Conservation (phyloP, 2,797 vertebrate genomes). For the Toxotes lorentzi region DNA sequence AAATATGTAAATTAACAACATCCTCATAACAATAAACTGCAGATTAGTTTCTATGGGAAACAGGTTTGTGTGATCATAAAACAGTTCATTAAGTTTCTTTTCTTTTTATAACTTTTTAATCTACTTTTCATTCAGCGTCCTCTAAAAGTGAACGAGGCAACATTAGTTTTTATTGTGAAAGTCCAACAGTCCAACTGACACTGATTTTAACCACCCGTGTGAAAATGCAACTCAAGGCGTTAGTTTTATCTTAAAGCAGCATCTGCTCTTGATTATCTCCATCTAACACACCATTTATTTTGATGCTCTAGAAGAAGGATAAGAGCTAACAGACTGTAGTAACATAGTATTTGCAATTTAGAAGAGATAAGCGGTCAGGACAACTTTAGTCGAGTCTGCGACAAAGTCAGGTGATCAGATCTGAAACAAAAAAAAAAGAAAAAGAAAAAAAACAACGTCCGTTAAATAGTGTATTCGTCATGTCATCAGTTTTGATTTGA, state of each 20-base stretch:
- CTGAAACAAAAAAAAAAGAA: neutral
- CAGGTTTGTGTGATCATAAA: too few relatives aligned
- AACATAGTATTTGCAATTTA: neutral
- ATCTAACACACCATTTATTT: slow-evolving; percentile 19
- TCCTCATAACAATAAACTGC: too few relatives aligned
- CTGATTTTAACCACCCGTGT: neutral
- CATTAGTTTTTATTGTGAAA: neutral
- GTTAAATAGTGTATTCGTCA: neutral
- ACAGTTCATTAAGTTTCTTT: too few relatives aligned
- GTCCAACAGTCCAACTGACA: neutral
- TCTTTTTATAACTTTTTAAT: too few relatives aligned
- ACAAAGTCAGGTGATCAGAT: neutral
- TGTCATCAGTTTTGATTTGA: neutral
- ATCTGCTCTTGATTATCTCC: slow-evolving; percentile 29
- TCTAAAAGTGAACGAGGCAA: too few relatives aligned
- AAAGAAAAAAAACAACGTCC: neutral
- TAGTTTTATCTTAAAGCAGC: neutral
- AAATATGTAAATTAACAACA: too few relatives aligned
- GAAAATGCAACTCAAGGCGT: neutral
- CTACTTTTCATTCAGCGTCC: too few relatives aligned
- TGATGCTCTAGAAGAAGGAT: slow-evolving; percentile 1
- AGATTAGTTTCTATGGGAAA: too few relatives aligned
- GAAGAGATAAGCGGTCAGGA: neutral
- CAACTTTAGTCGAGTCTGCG: neutral
- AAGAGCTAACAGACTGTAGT: neutral